These are phyloP conservation scores for Teinopalpus imperialis DNA, from an alignment of 2,888 invertebrate genomes.

Conservation along the genomic window DNA sequence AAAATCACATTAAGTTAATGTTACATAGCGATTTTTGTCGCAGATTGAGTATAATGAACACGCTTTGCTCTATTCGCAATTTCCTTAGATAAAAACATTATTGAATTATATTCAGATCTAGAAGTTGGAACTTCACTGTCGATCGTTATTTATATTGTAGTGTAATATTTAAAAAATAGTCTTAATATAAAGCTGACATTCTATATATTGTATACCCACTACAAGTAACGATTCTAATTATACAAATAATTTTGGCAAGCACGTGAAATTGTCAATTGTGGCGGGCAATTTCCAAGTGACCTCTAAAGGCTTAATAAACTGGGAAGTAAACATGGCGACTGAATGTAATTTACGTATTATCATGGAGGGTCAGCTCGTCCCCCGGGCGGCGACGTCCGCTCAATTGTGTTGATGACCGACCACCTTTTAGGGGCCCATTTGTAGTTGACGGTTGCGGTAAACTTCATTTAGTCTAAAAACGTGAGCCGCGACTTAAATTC, in stretches of 20 bases:
- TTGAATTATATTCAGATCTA: no score
- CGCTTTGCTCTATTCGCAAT: no score
- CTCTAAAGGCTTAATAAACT: constrained; percentile 42
- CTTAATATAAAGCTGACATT: no score
- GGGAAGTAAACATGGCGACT: constrained; percentile 42
- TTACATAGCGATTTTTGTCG: no score
- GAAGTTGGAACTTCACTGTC: no score
- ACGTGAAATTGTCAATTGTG: constrained; percentile 31
- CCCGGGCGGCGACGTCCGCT: constrained; percentile 38
- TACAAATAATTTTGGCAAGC: background rate
- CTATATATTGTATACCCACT: no score
- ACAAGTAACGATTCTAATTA: no score
- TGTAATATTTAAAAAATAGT: no score
- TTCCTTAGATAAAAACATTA: no score
- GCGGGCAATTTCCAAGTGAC: constrained; percentile 32
- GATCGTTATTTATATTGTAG: no score
- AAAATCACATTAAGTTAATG: no score
- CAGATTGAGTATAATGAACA: no score
- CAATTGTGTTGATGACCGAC: constrained; percentile 39
- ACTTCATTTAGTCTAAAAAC: constrained; percentile 17
- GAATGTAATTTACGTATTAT: constrained; percentile 52
- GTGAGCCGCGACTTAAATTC: constrained; percentile 9
- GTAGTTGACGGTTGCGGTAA: constrained; percentile 17
- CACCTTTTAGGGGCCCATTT: constrained; percentile 29
- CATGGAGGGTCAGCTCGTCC: constrained; percentile 38